phyloP scores from a whole-genome alignment of 2,888 invertebrate genomes.

The Leistus spinibarbis region DNA sequence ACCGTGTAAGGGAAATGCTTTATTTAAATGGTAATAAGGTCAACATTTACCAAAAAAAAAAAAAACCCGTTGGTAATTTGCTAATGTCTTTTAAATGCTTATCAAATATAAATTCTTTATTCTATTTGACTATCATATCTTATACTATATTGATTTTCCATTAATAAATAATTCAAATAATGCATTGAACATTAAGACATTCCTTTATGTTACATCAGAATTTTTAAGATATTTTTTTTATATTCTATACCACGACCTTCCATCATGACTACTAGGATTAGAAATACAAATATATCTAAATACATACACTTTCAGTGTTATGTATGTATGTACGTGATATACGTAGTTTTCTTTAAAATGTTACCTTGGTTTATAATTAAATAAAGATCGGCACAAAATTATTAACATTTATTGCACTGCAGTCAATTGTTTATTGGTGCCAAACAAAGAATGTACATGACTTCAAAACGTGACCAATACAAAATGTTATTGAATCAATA shows the following conservation, averaged over 20 bases:
- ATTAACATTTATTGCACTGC: not conserved
- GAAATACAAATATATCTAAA: not conserved
- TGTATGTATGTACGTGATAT: not conserved
- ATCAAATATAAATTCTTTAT: not conserved
- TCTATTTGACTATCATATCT: too few relatives aligned
- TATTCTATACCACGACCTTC: not conserved
- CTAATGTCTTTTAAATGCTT: too few relatives aligned
- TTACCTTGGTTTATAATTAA: conserved; percentile 3
- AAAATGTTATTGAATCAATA: not conserved
- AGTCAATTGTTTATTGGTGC: not conserved
- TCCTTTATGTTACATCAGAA: not conserved
- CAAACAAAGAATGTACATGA: not conserved
- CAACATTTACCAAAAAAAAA: too few relatives aligned
- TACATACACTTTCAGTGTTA: not conserved
- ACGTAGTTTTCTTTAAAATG: not conserved
- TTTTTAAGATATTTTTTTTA: not conserved
- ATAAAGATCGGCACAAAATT: not conserved
- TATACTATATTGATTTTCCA: not conserved
- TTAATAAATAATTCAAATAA: not conserved
- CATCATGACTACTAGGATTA: conserved; percentile 11
- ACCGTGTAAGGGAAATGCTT: too few relatives aligned
- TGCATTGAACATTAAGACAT: not conserved
- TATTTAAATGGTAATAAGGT: not conserved
- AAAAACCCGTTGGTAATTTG: not conserved
- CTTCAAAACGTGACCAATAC: not conserved